A percentile compares a stretch with the other conserved stretches of the same genome.
Conservation (phyloP, 2,797 vertebrate genomes). For the Ctenopoma multispine region DNA sequence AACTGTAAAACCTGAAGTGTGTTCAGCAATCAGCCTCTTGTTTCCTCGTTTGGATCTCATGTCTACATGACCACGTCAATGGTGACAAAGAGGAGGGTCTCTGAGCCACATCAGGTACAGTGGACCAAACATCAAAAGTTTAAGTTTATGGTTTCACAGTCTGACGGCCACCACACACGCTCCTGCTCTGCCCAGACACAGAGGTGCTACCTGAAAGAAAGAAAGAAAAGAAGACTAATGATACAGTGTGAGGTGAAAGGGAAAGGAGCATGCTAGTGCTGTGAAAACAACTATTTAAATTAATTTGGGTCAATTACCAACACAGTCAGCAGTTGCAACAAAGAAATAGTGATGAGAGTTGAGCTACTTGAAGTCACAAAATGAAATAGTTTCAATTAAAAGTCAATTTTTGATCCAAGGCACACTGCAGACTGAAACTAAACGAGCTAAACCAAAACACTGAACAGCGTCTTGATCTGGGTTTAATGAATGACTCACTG, state of each 20-base stretch:
- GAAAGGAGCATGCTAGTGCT: not conserved
- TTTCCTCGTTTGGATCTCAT: not conserved
- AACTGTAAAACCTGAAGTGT: conserved; percentile 32
- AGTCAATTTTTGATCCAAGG: too few relatives aligned
- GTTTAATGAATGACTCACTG: too few relatives aligned
- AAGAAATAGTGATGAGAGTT: too few relatives aligned
- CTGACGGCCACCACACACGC: conserved; percentile 96
- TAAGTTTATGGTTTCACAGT: conserved; percentile 78
- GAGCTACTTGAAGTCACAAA: too few relatives aligned
- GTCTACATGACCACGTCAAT: not conserved
- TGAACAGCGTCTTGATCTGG: too few relatives aligned
- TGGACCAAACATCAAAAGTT: not conserved
- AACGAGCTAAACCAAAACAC: too few relatives aligned
- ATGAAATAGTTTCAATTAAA: too few relatives aligned
- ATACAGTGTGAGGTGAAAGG: too few relatives aligned
- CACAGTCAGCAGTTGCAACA: too few relatives aligned
- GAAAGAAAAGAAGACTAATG: not conserved
- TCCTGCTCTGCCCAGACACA: conserved; percentile 96
- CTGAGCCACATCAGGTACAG: conserved; percentile 2
- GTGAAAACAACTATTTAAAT: too few relatives aligned
- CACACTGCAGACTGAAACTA: too few relatives aligned
- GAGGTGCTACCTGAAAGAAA: conserved; percentile 89
- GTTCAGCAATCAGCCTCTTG: conserved; percentile 13
- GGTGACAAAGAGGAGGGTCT: conserved; percentile 11
- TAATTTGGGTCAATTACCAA: too few relatives aligned